A percentile compares a stretch with the other conserved stretches of the same genome.
These are phyloP conservation scores for Xanthia icteritia DNA, from an alignment of 2,888 invertebrate species.

Conservation along the genomic window DNA sequence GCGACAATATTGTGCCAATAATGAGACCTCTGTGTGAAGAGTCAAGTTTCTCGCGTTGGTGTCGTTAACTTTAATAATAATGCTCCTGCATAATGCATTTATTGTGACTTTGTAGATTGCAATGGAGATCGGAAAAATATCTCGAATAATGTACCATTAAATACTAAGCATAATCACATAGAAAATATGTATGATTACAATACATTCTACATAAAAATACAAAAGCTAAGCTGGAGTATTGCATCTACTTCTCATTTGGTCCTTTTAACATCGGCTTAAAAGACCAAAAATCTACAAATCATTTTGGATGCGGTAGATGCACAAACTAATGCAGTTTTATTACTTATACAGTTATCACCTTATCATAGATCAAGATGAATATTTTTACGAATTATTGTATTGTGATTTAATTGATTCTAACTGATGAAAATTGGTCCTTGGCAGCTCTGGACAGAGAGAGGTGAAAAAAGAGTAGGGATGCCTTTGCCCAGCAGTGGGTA, in stretches of 20 bases:
- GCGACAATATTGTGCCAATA: slow-evolving; percentile 58
- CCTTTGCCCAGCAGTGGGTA: too few relatives aligned
- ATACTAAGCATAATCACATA: neutral
- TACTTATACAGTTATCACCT: too few relatives aligned
- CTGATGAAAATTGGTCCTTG: too few relatives aligned
- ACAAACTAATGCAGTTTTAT: neutral
- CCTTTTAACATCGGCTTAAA: slow-evolving; percentile 1
- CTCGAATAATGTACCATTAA: neutral
- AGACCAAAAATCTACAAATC: neutral
- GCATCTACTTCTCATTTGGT: neutral
- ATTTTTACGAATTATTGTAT: neutral
- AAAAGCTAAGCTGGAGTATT: neutral
- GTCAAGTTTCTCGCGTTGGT: slow-evolving; percentile 43
- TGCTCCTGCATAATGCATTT: slow-evolving; percentile 51
- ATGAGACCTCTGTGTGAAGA: slow-evolving; percentile 54
- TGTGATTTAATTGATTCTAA: neutral
- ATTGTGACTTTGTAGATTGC: slow-evolving; percentile 51
- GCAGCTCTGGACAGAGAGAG: too few relatives aligned
- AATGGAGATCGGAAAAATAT: slow-evolving; percentile 13
- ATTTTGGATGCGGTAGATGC: too few relatives aligned
- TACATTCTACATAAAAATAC: slow-evolving; percentile 1
- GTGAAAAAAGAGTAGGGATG: too few relatives aligned
- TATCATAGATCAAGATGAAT: neutral
- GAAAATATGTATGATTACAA: neutral
- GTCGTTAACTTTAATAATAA: slow-evolving; percentile 40